Conservation (phyloP, 2,797 vertebrate species). For the Etheostoma perlongum region DNA sequence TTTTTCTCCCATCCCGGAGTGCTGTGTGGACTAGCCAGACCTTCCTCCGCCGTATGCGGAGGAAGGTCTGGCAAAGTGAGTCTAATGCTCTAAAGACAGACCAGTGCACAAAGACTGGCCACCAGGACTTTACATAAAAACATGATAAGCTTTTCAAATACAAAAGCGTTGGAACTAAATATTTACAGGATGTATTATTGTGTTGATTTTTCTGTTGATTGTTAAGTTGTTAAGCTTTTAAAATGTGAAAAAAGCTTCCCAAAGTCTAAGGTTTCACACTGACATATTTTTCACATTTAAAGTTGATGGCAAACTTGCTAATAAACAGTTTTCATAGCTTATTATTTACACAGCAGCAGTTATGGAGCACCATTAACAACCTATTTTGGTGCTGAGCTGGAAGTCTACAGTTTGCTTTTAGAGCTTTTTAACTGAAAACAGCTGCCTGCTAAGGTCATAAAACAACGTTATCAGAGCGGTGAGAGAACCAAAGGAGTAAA, state of each 20-base stretch:
- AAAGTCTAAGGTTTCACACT: neutral
- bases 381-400: neutral
- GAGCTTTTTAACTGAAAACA: neutral
- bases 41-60: no score
- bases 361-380: neutral
- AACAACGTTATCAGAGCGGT: neutral
- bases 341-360: neutral
- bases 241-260: neutral
- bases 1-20: no score
- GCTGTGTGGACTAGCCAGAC: no score
- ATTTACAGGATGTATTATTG: neutral
- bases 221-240: constrained; percentile 5
- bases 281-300: no score
- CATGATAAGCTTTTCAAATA: neutral
- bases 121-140: no score
- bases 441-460: constrained; percentile 12
- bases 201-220: neutral
- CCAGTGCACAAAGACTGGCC: no score
- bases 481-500: neutral
- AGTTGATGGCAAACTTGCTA: neutral
- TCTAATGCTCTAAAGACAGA: no score
- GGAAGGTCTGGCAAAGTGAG: no score
- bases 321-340: no score
- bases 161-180: neutral
- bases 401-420: neutral